These are phyloP conservation scores for Bombus waltoni DNA, from an alignment of 1,140 invertebrate species.

Conservation along the genomic window DNA sequence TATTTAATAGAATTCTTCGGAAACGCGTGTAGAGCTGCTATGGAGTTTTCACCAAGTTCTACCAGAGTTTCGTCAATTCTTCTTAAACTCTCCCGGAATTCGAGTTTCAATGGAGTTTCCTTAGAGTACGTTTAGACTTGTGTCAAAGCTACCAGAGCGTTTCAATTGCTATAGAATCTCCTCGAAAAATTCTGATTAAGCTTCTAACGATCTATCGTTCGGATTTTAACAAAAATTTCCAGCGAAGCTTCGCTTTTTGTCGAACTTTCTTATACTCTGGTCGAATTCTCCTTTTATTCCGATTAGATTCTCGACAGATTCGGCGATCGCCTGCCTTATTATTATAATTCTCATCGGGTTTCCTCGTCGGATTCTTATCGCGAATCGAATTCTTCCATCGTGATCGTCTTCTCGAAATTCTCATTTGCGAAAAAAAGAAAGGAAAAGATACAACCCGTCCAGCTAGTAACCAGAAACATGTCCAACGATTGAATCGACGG, in stretches of 20 bases:
- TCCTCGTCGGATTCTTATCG: no score
- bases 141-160: no score
- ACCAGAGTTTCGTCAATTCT: background rate
- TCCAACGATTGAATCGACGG: background rate
- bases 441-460: background rate
- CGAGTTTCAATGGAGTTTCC: background rate
- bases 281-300: background rate
- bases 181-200: background rate
- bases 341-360: no score
- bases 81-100: background rate
- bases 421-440: no score
- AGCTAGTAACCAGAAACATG: background rate
- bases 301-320: no score
- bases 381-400: background rate
- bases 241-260: no score
- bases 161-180: background rate
- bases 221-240: background rate
- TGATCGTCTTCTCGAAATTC: background rate
- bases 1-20: no score
- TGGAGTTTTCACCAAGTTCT: background rate
- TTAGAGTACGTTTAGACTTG: background rate
- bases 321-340: no score
- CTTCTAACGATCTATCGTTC: background rate
- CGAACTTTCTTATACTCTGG: no score
- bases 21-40: background rate